Conservation (phyloP, 2,113 vertebrate species). For the Carollia perspicillata region DNA sequence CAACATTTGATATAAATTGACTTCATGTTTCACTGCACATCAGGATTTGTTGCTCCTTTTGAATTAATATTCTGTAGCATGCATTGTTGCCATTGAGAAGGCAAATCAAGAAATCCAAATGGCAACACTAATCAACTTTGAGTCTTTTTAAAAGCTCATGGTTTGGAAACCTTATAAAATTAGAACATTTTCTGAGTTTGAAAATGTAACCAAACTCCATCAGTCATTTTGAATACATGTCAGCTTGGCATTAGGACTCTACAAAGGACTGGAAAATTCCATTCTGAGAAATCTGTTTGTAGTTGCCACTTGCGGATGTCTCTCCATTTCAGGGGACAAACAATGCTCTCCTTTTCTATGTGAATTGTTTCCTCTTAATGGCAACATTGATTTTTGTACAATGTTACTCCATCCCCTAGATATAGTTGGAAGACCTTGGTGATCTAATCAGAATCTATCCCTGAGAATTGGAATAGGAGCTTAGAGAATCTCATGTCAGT, state of each 20-base stretch:
- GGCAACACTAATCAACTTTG: constrained; percentile 20
- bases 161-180: constrained; percentile 32
- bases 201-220: background rate
- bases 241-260: background rate
- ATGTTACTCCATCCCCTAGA: background rate
- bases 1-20: constrained; percentile 56
- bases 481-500: background rate
- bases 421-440: background rate
- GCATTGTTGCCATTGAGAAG: constrained; percentile 20
- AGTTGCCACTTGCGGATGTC: background rate
- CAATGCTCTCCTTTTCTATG: background rate
- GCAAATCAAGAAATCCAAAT: constrained; percentile 47
- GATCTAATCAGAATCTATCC: background rate
- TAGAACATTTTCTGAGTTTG: constrained; percentile 2
- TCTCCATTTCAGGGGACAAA: background rate
- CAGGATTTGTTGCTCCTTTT: constrained; percentile 43
- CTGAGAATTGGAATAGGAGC: background rate
- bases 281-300: background rate
- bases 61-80: constrained; percentile 24
- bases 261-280: background rate
- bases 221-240: background rate
- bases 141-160: constrained; percentile 17
- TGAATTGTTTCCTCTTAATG: constrained; percentile 1
- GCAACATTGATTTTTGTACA: background rate
- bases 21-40: constrained; percentile 50